Evolutionary conservation across 2,888 invertebrate genomes (phyloP), one percentile per base, ranked within the genome.

Genomic region (Metacarcinus magister): DNA sequence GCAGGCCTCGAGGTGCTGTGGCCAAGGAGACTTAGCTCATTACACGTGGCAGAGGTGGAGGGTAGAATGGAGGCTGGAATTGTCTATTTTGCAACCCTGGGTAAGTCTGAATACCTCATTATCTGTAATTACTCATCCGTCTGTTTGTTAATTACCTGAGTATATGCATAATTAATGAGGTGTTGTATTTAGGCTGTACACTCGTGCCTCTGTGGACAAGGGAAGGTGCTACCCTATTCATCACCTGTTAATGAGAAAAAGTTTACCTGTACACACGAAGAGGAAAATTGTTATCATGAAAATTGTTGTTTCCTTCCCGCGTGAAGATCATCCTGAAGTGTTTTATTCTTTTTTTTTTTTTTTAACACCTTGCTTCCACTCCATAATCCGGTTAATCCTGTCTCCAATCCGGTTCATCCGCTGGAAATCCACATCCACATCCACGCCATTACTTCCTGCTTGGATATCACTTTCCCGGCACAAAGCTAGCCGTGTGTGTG

Each of bases 111-210:
- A 82, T 82, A 32, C 82, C 82, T 82, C 82, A 82, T 82, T 82
- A 82, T 82, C 82, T 5, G 82, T 32, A 32, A 82, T 82, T 82
- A 82, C 82, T 82, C 82, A 82, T 82, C 82, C 82, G 82, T 82
- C 82, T 82, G 82, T 82, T 82, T 82, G 82, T 82, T 82, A 82
- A 82, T 82, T 82, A 82, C 82, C 82, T 32, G 82, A 82, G 82
- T 82, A 32, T 82, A 32, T 32, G 82, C 82, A 82, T 82, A 82
- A 82, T 82, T 82, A 82, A 82, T 82, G 82, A 82, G 82, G 10
- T 32, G 82, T 82, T 82, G 32, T 82, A 13, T 82, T 82, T 28
- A 32, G 28, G 82, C 32, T 32, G 82, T 32, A 32, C 32, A 32
- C 19, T 28, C 32, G 32, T 13, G 82, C 82, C 82, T 82, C 32